phyloP scores from a whole-genome alignment of 2,888 invertebrate species.

The Azorinus chamasolen region DNA sequence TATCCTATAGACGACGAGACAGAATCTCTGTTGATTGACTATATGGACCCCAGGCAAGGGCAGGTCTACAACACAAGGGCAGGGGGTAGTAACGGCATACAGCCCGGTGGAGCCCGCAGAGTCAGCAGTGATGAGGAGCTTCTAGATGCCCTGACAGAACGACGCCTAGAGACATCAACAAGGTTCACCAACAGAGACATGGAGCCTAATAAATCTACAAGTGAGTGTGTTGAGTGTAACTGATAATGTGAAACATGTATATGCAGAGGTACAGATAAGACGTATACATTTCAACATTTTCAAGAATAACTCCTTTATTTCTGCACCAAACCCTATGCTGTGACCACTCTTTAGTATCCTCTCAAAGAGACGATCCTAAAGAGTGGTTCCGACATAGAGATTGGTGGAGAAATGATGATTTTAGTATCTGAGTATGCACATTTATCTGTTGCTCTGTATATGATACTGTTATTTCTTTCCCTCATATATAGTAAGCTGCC shows the following conservation, averaged over 20 bases:
- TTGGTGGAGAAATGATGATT: too few relatives aligned
- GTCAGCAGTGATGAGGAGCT: constrained; percentile 56
- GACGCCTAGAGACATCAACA: constrained; percentile 38
- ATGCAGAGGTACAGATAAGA: too few relatives aligned
- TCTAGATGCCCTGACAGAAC: constrained; percentile 40
- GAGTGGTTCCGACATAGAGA: too few relatives aligned
- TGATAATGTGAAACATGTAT: not conserved
- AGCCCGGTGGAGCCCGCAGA: constrained; percentile 2
- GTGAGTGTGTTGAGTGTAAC: constrained; percentile 24
- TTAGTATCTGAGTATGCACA: too few relatives aligned
- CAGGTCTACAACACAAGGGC: constrained; percentile 29
- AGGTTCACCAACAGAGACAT: constrained; percentile 57
- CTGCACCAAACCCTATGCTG: too few relatives aligned
- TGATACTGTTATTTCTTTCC: too few relatives aligned
- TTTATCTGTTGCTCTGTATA: too few relatives aligned
- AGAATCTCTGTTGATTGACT: constrained; percentile 52
- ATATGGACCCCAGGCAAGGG: constrained; percentile 27
- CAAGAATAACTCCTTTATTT: too few relatives aligned
- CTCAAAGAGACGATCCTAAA: too few relatives aligned
- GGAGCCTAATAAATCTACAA: constrained; percentile 45
- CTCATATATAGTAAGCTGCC: too few relatives aligned
- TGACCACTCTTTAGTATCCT: too few relatives aligned
- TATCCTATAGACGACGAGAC: constrained; percentile 41
- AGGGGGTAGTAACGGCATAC: constrained; percentile 8
- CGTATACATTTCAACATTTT: too few relatives aligned